Evolutionary conservation across 2,797 vertebrate genomes (phyloP), one percentile per base, ranked within the genome.

Genomic region (Mergus octosetaceus): DNA sequence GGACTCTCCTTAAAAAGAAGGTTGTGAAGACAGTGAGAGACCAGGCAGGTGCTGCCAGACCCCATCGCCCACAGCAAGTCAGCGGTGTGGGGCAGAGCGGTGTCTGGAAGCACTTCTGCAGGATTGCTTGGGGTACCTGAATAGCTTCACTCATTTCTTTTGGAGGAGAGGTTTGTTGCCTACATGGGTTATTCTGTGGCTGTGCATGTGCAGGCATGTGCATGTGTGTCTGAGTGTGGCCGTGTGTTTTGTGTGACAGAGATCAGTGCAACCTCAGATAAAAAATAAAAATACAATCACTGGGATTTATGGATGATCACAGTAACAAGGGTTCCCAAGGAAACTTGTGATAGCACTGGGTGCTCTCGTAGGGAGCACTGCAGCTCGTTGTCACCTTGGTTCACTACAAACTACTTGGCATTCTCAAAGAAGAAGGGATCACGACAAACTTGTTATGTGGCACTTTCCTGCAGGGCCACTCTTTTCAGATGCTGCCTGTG

Each of bases 381-480:
- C n/a, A 75, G 53, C 53, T 82, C n/a, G 5, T n/a, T 43, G 11
- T 39, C 60, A 6, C 9, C 0, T 5, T 21, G 27, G 76, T 64
- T 68, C 66, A 6, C 7, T 4, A 5, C 0, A 0, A 77, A 43
- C 45, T 56, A 6, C 51, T 76, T 3, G 0, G 9, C 4, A 20
- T 2, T n/a, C 28, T 58, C 3, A 5, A 32, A 41, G 39, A 20
- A 72, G 30, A 72, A 51, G 10, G 41, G 27, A 24, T 56, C 2
- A 2, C 58, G 58, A 86, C 32, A 87, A 11, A 13, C 27, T 68
- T 68, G 49, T 75, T 89, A 85, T 53, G 73, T 64, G 49, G 8
- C 22, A 13, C 16, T 24, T 83, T 76, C 34, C 45, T 72, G 27
- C 38, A 28, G 51, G 32, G 36, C 56, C 69, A 45, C 45, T 53